These are phyloP conservation scores for Ursus arctos DNA, from an alignment of 2,113 vertebrate species.

Conservation along the genomic window DNA sequence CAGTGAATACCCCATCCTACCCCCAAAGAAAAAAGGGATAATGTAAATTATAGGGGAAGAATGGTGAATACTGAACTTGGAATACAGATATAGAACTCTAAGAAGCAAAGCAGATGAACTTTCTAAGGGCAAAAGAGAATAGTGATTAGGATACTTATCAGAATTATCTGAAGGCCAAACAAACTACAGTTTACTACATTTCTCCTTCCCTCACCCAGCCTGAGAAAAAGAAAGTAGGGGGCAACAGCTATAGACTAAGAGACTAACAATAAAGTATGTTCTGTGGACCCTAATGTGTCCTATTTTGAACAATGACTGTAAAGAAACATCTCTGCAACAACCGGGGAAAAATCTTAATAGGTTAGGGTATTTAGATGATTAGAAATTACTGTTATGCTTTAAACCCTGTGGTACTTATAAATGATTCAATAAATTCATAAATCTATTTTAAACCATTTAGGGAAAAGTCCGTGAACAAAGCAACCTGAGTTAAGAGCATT, in stretches of 20 bases:
- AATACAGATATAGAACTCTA: background rate
- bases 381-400: constrained; percentile 11
- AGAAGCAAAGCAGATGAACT: background rate
- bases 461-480: constrained; percentile 29
- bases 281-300: background rate
- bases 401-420: background rate
- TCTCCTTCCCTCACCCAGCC: background rate
- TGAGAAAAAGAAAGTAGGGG: background rate
- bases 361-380: background rate
- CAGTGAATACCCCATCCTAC: background rate
- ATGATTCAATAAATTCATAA: constrained; percentile 23
- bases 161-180: background rate
- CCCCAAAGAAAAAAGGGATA: background rate
- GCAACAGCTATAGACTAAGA: background rate
- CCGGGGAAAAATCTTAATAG: background rate
- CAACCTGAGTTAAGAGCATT: background rate
- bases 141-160: background rate
- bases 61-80: background rate
- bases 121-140: background rate
- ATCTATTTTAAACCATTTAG: constrained; percentile 14
- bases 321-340: background rate
- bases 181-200: background rate
- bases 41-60: background rate
- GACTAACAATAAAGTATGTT: constrained; percentile 17
- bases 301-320: background rate